These are phyloP conservation scores for Oenanthe oenanthe DNA, from an alignment of 2,113 vertebrate species.

Conservation along the genomic window DNA sequence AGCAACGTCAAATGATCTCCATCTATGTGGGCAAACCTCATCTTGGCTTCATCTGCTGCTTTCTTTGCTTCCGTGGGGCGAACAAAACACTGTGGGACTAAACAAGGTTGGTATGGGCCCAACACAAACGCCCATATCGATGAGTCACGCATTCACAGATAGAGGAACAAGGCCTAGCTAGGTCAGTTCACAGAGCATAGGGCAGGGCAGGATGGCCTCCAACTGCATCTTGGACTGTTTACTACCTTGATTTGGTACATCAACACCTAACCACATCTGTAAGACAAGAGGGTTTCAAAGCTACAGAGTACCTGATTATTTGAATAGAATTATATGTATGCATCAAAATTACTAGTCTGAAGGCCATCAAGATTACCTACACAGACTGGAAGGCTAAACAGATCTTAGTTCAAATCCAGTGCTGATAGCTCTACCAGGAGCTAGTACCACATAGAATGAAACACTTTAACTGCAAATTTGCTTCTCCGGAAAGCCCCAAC, in stretches of 20 bases:
- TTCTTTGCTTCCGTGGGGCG: conserved; percentile 98
- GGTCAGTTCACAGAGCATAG: conserved; percentile 92
- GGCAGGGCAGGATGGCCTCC: conserved; percentile 90
- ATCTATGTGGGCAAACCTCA: conserved; percentile 98
- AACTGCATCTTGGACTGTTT: conserved; percentile 87
- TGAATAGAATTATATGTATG: conserved; percentile 76
- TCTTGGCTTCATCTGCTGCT: conserved; percentile 97
- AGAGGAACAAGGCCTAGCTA: conserved; percentile 97
- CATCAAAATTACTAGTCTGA: conserved; percentile 77
- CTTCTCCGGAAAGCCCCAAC: not conserved
- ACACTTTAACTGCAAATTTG: not conserved
- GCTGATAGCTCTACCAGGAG: conserved; percentile 79
- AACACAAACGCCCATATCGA: conserved; percentile 99
- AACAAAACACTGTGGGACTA: conserved; percentile 99
- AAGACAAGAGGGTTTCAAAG: conserved; percentile 89
- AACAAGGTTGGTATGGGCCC: conserved; percentile 99
- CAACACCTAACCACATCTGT: conserved; percentile 90
- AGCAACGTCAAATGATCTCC: conserved; percentile 98
- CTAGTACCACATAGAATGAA: not conserved
- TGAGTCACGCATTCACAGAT: conserved; percentile 98
- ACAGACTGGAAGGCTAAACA: conserved; percentile 30
- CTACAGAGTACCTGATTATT: conserved; percentile 82
- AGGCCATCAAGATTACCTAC: conserved; percentile 76
- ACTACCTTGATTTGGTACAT: conserved; percentile 88
- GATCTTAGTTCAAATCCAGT: conserved; percentile 71